phyloP scores from a whole-genome alignment of 2,113 vertebrate species.

The Rhombomys opimus region DNA sequence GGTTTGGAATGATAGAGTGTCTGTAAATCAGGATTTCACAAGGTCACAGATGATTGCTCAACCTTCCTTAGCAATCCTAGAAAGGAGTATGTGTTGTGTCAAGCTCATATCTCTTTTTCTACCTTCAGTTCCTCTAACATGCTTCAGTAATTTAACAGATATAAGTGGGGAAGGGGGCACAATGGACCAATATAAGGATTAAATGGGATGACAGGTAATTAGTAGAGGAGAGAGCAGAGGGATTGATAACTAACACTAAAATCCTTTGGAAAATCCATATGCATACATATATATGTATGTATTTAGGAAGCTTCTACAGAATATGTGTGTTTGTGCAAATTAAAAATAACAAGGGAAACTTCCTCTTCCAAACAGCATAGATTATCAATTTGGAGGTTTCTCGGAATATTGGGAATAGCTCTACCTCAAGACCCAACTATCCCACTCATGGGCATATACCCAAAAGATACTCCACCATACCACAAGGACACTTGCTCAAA shows the following conservation, averaged over 20 bases:
- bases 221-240: not conserved
- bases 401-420: too few relatives aligned
- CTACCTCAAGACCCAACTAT: too few relatives aligned
- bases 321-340: too few relatives aligned
- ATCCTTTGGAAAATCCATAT: not conserved
- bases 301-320: too few relatives aligned
- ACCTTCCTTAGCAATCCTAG: not conserved
- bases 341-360: too few relatives aligned
- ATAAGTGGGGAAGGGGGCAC: not conserved
- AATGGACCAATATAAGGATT: not conserved
- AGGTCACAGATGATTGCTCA: not conserved
- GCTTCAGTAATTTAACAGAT: not conserved
- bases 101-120: not conserved
- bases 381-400: too few relatives aligned
- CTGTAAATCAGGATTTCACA: not conserved
- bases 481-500: too few relatives aligned
- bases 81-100: not conserved
- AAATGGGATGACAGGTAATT: not conserved
- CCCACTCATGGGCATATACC: too few relatives aligned
- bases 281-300: not conserved
- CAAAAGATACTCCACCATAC: too few relatives aligned
- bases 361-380: too few relatives aligned
- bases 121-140: not conserved
- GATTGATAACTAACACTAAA: not conserved
- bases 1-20: not conserved